Base-by-base conservation (phyloP, 2,113 vertebrate genomes). In the Toxostoma redivivum region DNA sequence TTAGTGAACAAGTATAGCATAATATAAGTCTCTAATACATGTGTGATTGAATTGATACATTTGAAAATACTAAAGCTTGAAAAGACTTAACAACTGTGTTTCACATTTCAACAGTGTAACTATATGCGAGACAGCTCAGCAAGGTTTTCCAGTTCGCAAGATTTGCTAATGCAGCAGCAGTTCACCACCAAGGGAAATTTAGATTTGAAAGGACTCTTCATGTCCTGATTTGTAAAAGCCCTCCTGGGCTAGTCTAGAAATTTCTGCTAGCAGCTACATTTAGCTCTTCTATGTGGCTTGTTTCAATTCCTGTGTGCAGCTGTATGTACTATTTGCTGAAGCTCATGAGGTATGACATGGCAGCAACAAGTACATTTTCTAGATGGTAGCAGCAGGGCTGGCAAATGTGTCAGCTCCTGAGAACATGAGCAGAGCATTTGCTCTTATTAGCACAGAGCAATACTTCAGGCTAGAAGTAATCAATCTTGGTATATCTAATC, bases 171-270 rank as follows among this genome's bases (percentile, higher is more conserved):
- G 42, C 72, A 92, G 87, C 50, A 86, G 76, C 70, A 90, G 61
- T 89, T 90, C 93, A 92, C 37, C 3, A 18, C 76, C 90, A 65
- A 81, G 94, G 88, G 94, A 94, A 95, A 96, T 94, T 94, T 97
- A 88, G 91, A 81, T 79, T 96, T 92, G 90, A 94, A 96, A 94
- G 66, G 74, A 90, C 40, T 95, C 62, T 92, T 88, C 67, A 65
- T 81, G 54, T 94, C 78, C 54, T 95, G 82, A 92, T 97, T 96
- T 96, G 60, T 91, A 91, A 88, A 95, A 92, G 42, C 61, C 40
- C 48, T 93, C 56, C 51, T 94, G 56, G 42, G 80, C 62, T 92
- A 45, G 47, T 95, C 71, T 66, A 86, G 84, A 96, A 96, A 76
- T 90, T 96, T 97, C 81, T 95, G n/a, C 74, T 47, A 53, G 61